Percentiles rank a stretch among this genome's conserved stretches.
Evolutionary conservation across 2,888 invertebrate genomes (phyloP).

Genomic region (Pollenia griseotomentosa): DNA sequence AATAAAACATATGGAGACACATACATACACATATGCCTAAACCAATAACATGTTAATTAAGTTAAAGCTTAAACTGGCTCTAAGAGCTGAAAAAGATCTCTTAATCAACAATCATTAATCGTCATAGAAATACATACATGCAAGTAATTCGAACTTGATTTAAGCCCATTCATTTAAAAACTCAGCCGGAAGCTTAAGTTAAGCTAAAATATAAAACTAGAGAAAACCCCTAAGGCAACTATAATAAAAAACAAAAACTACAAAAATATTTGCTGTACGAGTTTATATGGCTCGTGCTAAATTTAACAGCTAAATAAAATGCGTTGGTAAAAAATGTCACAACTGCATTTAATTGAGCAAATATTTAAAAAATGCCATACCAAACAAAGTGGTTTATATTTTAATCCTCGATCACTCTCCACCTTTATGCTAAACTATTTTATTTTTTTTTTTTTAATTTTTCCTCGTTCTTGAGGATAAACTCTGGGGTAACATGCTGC

Average conservation of each 20-base stretch:
- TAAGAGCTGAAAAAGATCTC: constrained; percentile 36
- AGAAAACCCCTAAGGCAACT: constrained; percentile 20
- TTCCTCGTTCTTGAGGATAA: neutral
- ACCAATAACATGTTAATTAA: constrained; percentile 71
- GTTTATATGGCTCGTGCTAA: constrained; percentile 55
- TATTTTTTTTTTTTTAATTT: neutral
- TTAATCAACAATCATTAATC: constrained; percentile 70
- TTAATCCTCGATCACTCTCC: constrained; percentile 46
- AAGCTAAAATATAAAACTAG: constrained; percentile 8
- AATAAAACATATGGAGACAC: constrained; percentile 39
- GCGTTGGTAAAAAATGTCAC: constrained; percentile 68
- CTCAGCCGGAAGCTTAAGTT: constrained; percentile 52
- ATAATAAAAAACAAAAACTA: neutral
- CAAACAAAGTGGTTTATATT: constrained; percentile 45
- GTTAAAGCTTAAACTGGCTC: constrained; percentile 60
- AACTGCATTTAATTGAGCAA: constrained; percentile 67
- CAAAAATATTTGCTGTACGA: constrained; percentile 1
- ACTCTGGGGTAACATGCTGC: constrained; percentile 50
- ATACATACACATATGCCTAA: constrained; percentile 1
- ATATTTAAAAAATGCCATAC: constrained; percentile 41
- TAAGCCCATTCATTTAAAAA: constrained; percentile 49
- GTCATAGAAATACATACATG: constrained; percentile 36
- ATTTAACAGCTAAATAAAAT: constrained; percentile 52
- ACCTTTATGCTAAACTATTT: constrained; percentile 15
- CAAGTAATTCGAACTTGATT: constrained; percentile 53